phyloP scores from a whole-genome alignment of 37 sponge, comb jelly and placozoan genomes.

The Ephydatia muelleri region DNA sequence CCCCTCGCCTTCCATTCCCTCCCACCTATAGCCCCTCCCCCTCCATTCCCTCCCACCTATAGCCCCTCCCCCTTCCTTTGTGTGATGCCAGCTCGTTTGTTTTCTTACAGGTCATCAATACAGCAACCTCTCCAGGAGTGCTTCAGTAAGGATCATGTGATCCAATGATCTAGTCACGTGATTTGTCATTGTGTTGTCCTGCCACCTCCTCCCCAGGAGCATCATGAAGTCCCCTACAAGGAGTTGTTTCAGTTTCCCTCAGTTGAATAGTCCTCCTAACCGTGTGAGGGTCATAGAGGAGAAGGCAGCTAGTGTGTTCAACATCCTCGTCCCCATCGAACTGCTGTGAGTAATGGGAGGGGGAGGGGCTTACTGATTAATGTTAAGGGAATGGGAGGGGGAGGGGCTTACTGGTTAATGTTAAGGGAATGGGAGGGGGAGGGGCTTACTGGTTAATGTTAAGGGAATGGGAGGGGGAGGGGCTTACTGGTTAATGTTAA shows the following conservation, averaged over 20 bases:
- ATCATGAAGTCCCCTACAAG: conserved; percentile 26
- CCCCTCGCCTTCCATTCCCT: conserved; percentile 7
- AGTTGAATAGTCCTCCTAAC: background rate
- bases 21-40: background rate
- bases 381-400: too few relatives aligned
- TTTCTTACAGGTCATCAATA: conserved; percentile 2
- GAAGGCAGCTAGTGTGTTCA: conserved; percentile 72
- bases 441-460: too few relatives aligned
- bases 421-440: too few relatives aligned
- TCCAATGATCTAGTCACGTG: background rate
- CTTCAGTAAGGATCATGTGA: conserved; percentile 15
- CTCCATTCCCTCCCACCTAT: background rate
- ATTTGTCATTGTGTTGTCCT: background rate
- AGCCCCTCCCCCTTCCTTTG: conserved; percentile 20
- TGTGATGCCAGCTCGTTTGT: conserved; percentile 14
- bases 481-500: too few relatives aligned
- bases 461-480: too few relatives aligned
- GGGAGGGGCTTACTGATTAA: background rate
- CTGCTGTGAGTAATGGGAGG: conserved; percentile 42
- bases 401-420: too few relatives aligned
- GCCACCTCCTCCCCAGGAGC: conserved; percentile 14
- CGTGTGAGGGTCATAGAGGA: conserved; percentile 74
- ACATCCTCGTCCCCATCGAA: conserved; percentile 62
- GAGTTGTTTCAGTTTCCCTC: conserved; percentile 42
- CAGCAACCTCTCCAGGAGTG: background rate